Evolutionary conservation across 2,888 invertebrate species (phyloP).

Genomic region (Tetranychus piercei): DNA sequence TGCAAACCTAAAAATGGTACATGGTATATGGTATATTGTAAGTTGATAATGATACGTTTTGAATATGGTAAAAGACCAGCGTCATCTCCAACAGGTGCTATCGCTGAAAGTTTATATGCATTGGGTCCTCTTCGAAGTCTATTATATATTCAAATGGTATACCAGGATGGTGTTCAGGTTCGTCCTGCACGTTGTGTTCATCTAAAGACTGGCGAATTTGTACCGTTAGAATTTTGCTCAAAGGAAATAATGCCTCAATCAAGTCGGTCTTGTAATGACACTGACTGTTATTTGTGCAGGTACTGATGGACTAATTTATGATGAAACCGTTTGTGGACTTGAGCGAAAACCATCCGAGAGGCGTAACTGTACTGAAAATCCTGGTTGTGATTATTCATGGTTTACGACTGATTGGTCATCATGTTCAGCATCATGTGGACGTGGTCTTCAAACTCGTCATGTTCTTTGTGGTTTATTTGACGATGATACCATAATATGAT

Average conservation of each 20-base stretch:
- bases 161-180: slow-evolving; percentile 62
- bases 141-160: slow-evolving; percentile 60
- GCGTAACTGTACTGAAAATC: slow-evolving; percentile 25
- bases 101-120: slow-evolving; percentile 63
- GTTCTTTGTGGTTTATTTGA: slow-evolving; percentile 48
- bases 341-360: slow-evolving; percentile 21
- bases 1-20: slow-evolving; percentile 8
- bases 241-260: slow-evolving; percentile 49
- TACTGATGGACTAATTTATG: slow-evolving; percentile 46
- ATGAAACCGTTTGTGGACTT: slow-evolving; percentile 47
- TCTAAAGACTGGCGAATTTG: slow-evolving; percentile 48
- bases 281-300: slow-evolving; percentile 58
- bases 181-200: slow-evolving; percentile 63
- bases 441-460: slow-evolving; percentile 61
- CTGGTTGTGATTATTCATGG: slow-evolving; percentile 56
- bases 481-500: not conserved
- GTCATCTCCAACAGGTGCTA: slow-evolving; percentile 48
- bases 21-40: slow-evolving; percentile 5
- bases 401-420: slow-evolving; percentile 80
- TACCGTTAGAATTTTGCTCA: slow-evolving; percentile 59
- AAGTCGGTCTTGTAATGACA: slow-evolving; percentile 51
- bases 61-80: slow-evolving; percentile 54
- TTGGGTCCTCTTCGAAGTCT: slow-evolving; percentile 78
- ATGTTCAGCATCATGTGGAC: slow-evolving; percentile 72
- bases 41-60: slow-evolving; percentile 41